These are phyloP conservation scores for Nomia melanderi DNA, from an alignment of 1,140 invertebrate species.

Conservation along the genomic window DNA sequence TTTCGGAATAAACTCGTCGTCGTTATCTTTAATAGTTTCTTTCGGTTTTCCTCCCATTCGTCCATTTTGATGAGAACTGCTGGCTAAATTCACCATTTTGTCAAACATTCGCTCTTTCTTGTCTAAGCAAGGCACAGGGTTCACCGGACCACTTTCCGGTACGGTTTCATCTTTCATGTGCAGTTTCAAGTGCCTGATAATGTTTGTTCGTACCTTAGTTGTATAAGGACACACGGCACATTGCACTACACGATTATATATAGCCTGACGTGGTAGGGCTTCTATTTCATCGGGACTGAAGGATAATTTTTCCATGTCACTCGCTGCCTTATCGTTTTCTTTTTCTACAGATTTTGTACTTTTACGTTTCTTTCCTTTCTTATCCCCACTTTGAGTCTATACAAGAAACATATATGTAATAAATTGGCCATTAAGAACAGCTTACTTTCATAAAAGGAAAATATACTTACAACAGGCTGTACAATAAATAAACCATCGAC, in stretches of 20 bases:
- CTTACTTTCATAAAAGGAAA: constrained; percentile 1
- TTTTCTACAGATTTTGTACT: constrained; percentile 56
- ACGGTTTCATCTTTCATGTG: constrained; percentile 84
- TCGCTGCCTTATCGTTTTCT: constrained; percentile 54
- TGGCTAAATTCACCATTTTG: constrained; percentile 91
- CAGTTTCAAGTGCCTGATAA: constrained; percentile 86
- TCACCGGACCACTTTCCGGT: constrained; percentile 85
- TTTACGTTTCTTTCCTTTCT: constrained; percentile 65
- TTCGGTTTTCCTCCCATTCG: constrained; percentile 75
- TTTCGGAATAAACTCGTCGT: constrained; percentile 79
- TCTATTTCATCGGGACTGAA: constrained; percentile 84
- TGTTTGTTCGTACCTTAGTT: constrained; percentile 89
- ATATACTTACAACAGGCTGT: constrained; percentile 74
- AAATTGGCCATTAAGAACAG: too few species aligned
- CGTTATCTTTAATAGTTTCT: constrained; percentile 54
- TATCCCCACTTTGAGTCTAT: constrained; percentile 52
- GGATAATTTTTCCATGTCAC: constrained; percentile 74
- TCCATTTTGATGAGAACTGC: constrained; percentile 84
- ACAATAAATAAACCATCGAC: constrained; percentile 82
- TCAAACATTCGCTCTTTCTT: constrained; percentile 91
- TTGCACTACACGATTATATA: constrained; percentile 84
- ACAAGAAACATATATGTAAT: background rate
- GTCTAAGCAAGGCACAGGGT: constrained; percentile 90
- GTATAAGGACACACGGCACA: constrained; percentile 86
- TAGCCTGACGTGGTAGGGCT: constrained; percentile 84